Evolutionary conservation across 2,888 invertebrate genomes (phyloP).

Genomic region (Nemurella pictetii): DNA sequence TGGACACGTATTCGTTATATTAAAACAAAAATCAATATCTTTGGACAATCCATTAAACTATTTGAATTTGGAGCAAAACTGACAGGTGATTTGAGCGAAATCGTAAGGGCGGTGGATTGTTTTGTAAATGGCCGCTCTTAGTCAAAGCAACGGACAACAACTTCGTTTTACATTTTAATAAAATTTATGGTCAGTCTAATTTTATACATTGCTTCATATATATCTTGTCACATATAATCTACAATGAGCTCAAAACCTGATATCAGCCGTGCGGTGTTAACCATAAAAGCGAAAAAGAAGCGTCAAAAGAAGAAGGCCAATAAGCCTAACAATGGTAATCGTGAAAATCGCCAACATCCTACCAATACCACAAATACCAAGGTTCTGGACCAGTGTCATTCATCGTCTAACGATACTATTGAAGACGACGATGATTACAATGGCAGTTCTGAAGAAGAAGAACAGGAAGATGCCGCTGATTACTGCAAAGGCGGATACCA

Average conservation of each 20-base stretch:
- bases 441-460: conserved; percentile 87
- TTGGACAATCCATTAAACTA: neutral
- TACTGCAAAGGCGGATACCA: conserved; percentile 99
- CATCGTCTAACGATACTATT: conserved; percentile 77
- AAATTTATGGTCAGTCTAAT: neutral
- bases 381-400: conserved; percentile 43
- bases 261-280: conserved; percentile 88
- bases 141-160: conserved; percentile 6
- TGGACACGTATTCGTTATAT: too few species aligned
- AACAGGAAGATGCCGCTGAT: conserved; percentile 96
- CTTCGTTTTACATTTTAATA: neutral
- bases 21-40: neutral
- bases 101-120: conserved; percentile 7
- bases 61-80: neutral
- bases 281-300: conserved; percentile 91
- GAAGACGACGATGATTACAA: conserved; percentile 71
- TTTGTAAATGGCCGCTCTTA: neutral
- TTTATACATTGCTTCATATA: neutral
- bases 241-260: conserved; percentile 85
- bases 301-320: conserved; percentile 58
- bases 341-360: conserved; percentile 35
- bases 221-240: neutral
- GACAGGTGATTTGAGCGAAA: neutral
- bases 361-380: conserved; percentile 41
- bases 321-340: conserved; percentile 64